A percentile compares a stretch with the other conserved stretches of the same genome.
phyloP scores from a whole-genome alignment of 2,113 vertebrate species.

The human (Homo sapiens) region DNA sequence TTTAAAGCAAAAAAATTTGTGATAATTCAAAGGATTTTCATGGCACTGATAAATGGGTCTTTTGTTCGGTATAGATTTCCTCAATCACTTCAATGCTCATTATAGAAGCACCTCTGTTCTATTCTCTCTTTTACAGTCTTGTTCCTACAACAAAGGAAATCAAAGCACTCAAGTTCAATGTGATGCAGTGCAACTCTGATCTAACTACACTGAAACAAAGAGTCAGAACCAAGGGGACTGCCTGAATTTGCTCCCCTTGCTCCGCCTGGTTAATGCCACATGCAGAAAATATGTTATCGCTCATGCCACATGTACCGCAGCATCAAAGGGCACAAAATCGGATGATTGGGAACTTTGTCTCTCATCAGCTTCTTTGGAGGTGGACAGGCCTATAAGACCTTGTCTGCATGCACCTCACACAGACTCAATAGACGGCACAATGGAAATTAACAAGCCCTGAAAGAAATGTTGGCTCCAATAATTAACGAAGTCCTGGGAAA shows the following conservation, averaged over 20 bases:
- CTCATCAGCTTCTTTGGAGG: constrained; percentile 67
- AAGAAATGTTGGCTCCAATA: not conserved
- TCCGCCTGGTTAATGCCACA: constrained; percentile 3
- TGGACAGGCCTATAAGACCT: constrained; percentile 47
- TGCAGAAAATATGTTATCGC: constrained; percentile 73
- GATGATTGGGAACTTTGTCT: constrained; percentile 60
- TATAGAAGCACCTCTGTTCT: constrained; percentile 63
- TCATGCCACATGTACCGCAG: constrained; percentile 59
- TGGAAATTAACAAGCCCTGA: not conserved
- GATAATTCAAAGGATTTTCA: constrained; percentile 57
- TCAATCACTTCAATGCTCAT: constrained; percentile 65
- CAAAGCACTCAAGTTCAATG: constrained; percentile 74
- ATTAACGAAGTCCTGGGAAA: constrained; percentile 13
- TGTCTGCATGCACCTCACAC: not conserved
- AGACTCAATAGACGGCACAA: constrained; percentile 24
- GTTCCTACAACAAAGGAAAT: constrained; percentile 78
- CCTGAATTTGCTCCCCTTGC: constrained; percentile 57
- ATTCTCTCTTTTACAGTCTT: constrained; percentile 70
- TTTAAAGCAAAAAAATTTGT: constrained; percentile 6
- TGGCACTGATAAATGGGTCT: constrained; percentile 72
- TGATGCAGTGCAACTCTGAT: constrained; percentile 53
- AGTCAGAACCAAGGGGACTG: constrained; percentile 63
- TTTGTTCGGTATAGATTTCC: constrained; percentile 66
- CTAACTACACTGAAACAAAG: constrained; percentile 72
- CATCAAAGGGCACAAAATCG: constrained; percentile 60